Evolutionary conservation across 2,888 invertebrate species (phyloP), one percentile per base, ranked within the genome.

Genomic region (Drosophila pegasa): DNA sequence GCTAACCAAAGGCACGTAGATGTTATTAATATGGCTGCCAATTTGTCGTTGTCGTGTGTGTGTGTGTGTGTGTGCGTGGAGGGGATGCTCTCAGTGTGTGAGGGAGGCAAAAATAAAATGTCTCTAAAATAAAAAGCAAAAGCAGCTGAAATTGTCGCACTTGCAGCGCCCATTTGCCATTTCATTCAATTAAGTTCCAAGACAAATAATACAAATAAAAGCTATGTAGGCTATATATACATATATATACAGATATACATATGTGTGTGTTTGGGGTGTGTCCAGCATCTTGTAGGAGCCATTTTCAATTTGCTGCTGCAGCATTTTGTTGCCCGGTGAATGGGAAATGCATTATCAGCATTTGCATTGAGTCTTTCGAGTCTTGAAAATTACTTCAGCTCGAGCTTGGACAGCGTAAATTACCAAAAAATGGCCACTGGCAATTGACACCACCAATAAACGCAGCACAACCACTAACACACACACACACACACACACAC

Each of bases 11-110:
- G 48, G 57, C 79, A 77, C 88, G 75, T 72, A 71, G 78, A 75
- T 88, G 84, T 86, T 84, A 88, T 84, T 84, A 84, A 84, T 84
- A 84, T 84, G 88, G 88, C 88, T 88, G 84, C 87, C 84, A 88
- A 84, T 84, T 84, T 84, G 84, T 83, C 84, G 88, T 59, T 76
- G 58, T 67, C 67, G 81, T 14, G 41, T 20, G 6, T 22, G 27
- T 3, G 47, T 47, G 18, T 29, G 16, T 27, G 45, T 16, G 16
- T 45, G 45, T 47, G 27, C 27, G 47, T 31, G 31, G 14, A 2
- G 8, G 8, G 14, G 1, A 31, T 16, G 3, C 22, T 10, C 10
- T 1, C 1, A 8, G 14, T 9, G 16, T 6, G 18, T 22, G 20
- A 20, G 14, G 16, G 14, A 18, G 14, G 48, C 58, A 67, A 82